Evolutionary conservation across 2,113 vertebrate genomes (phyloP).

Genomic region (Poeciliopsis retropinna): DNA sequence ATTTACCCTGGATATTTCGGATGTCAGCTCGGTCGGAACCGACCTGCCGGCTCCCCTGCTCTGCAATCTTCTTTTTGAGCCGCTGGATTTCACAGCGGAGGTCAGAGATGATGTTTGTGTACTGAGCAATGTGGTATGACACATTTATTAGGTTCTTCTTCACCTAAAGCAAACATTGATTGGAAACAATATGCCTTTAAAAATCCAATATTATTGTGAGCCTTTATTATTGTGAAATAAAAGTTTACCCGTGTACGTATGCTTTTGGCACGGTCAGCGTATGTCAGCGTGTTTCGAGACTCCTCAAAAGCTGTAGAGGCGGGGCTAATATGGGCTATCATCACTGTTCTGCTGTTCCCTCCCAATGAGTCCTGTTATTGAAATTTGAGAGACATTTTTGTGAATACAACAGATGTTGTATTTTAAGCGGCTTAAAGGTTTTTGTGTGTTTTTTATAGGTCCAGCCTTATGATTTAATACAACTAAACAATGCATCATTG

Average conservation of each 20-base stretch:
- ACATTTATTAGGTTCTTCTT: constrained; percentile 89
- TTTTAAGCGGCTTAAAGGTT: no score
- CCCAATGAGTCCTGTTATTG: constrained; percentile 87
- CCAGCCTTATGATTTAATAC: no score
- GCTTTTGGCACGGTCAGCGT: constrained; percentile 91
- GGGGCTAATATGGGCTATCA: constrained; percentile 95
- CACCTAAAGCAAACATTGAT: constrained; percentile 74
- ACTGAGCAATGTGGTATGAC: constrained; percentile 90
- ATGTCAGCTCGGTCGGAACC: constrained; percentile 76
- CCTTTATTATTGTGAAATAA: background rate
- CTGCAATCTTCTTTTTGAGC: constrained; percentile 86
- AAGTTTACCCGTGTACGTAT: constrained; percentile 87
- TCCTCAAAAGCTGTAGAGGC: constrained; percentile 91
- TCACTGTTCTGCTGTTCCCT: constrained; percentile 90
- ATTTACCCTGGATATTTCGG: constrained; percentile 84
- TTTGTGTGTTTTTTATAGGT: background rate
- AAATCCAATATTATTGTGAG: background rate
- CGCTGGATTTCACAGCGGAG: constrained; percentile 86
- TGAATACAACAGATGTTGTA: background rate
- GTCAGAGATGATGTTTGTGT: constrained; percentile 89
- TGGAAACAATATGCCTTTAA: background rate
- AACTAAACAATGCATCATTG: no score
- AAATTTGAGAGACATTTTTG: background rate
- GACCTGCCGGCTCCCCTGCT: constrained; percentile 75
- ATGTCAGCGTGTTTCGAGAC: constrained; percentile 89